Conservation (phyloP, 2,797 vertebrate species). For the Taenioides sp. region DNA sequence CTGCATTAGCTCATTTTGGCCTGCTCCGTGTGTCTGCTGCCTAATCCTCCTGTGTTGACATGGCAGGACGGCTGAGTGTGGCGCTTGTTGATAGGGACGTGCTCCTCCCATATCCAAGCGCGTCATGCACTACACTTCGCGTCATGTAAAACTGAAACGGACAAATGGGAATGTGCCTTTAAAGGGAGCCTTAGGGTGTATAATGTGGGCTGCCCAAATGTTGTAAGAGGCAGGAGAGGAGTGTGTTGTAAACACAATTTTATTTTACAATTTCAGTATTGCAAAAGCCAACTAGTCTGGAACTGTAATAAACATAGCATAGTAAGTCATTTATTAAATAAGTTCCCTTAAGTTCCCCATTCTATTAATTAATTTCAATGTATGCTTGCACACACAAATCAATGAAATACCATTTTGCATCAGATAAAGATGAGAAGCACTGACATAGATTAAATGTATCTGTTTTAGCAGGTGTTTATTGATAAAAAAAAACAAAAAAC, state of each 20-base stretch:
- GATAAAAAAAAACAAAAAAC: no score
- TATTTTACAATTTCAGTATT: not conserved
- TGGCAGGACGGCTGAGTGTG: conserved; percentile 61
- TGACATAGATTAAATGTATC: no score
- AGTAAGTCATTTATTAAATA: not conserved
- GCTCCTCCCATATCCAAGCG: conserved; percentile 58
- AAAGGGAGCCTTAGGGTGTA: conserved; percentile 1
- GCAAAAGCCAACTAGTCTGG: not conserved
- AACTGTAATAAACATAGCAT: not conserved
- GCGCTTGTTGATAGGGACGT: conserved; percentile 66
- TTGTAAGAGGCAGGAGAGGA: not conserved
- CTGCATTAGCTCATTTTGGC: conserved; percentile 68
- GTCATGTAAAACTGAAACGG: conserved; percentile 20
- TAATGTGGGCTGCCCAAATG: not conserved
- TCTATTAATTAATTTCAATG: no score
- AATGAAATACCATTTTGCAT: no score
- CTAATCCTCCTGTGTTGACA: conserved; percentile 73
- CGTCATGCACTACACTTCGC: conserved; percentile 49
- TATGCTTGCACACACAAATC: no score
- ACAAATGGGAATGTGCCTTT: conserved; percentile 3
- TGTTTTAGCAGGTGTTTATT: no score
- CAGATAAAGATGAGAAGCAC: no score
- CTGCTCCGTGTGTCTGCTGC: conserved; percentile 49
- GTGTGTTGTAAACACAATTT: not conserved
- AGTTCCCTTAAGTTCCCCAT: no score